These are phyloP conservation scores for Drosophila mayaguana DNA, from an alignment of 2,888 invertebrate genomes.

Conservation along the genomic window DNA sequence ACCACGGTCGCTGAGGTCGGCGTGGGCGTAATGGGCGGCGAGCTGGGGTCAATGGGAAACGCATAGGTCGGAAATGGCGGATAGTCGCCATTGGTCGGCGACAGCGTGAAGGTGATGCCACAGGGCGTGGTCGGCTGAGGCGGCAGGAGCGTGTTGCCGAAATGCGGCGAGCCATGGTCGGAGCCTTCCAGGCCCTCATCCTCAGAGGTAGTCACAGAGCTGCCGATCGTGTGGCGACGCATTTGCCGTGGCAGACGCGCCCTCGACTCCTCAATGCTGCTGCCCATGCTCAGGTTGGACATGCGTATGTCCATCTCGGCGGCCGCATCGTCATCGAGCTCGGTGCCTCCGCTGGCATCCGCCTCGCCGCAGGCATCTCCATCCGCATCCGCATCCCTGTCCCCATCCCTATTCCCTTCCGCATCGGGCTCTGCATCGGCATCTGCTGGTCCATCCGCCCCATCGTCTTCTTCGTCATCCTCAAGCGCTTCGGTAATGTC, in stretches of 20 bases:
- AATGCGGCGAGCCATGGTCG: conserved; percentile 85
- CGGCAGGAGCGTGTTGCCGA: conserved; percentile 85
- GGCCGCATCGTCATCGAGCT: conserved; percentile 81
- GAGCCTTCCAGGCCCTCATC: conserved; percentile 85
- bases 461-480: conserved; percentile 81
- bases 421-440: conserved; percentile 12
- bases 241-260: conserved; percentile 78
- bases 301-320: conserved; percentile 71
- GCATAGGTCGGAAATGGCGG: conserved; percentile 78
- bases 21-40: conserved; percentile 79
- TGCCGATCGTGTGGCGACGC: conserved; percentile 82
- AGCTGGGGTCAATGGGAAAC: conserved; percentile 83
- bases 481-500: conserved; percentile 63
- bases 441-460: background rate
- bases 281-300: conserved; percentile 71
- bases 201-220: conserved; percentile 84
- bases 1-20: background rate
- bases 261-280: conserved; percentile 79
- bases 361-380: conserved; percentile 63
- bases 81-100: conserved; percentile 86
- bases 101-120: conserved; percentile 88
- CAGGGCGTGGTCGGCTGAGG: conserved; percentile 86
- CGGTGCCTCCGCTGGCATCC: conserved; percentile 38
- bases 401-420: background rate
- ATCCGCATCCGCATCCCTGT: conserved; percentile 66